Evolutionary conservation across 2,888 invertebrate species (phyloP).

Genomic region (Poecilobothrus nobilitatus): DNA sequence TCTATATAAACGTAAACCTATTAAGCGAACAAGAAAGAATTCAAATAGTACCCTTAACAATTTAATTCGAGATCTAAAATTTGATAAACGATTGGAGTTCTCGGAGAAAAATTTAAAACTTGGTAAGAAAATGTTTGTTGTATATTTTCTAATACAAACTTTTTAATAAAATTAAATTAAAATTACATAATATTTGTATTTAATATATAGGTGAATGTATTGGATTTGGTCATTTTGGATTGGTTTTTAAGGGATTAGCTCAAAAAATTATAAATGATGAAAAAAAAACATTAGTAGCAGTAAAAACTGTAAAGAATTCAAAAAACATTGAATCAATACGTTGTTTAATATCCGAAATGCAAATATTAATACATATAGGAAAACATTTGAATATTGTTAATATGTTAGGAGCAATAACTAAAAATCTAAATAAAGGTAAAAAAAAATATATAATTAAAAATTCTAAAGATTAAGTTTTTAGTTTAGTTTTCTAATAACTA

Average conservation of each 20-base stretch:
- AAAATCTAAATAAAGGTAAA: slow-evolving; percentile 71
- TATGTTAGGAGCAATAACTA: slow-evolving; percentile 81
- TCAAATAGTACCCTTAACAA: too few species aligned
- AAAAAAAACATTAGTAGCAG: slow-evolving; percentile 68
- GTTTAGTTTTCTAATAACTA: too few species aligned
- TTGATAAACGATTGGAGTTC: slow-evolving; percentile 84
- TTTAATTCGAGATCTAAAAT: slow-evolving; percentile 53
- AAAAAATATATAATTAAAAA: too few species aligned
- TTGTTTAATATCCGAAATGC: slow-evolving; percentile 77
- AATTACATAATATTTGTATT: too few species aligned
- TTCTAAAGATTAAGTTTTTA: too few species aligned
- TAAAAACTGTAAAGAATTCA: slow-evolving; percentile 81
- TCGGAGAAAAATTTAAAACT: slow-evolving; percentile 65
- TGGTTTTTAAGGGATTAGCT: slow-evolving; percentile 78
- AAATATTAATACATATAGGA: slow-evolving; percentile 86
- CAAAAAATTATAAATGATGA: slow-evolving; percentile 64
- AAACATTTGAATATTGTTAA: slow-evolving; percentile 87
- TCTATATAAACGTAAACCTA: too few species aligned
- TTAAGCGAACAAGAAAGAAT: too few species aligned
- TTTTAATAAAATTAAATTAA: too few species aligned
- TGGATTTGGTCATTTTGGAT: slow-evolving; percentile 85
- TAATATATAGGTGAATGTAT: slow-evolving; percentile 71
- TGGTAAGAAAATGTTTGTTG: slow-evolving; percentile 21
- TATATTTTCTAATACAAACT: too few species aligned
- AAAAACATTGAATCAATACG: slow-evolving; percentile 55